Conservation (phyloP, 2,888 invertebrate species). For the Acheta domesticus region DNA sequence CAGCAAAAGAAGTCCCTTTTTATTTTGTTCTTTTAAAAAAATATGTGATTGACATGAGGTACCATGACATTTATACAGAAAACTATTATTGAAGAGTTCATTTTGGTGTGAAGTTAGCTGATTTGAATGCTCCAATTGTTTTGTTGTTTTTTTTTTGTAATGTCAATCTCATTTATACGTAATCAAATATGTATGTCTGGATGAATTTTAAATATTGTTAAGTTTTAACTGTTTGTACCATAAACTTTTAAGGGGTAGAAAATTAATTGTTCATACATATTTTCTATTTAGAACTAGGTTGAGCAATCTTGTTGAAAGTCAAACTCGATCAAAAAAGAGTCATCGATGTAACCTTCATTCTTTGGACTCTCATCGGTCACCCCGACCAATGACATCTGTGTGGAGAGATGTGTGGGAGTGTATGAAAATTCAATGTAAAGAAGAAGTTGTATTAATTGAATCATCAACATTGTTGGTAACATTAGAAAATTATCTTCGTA, state of each 20-base stretch:
- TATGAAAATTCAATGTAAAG: conserved; percentile 74
- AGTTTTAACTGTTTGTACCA: background rate
- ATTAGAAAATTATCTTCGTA: conserved; percentile 83
- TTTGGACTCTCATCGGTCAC: conserved; percentile 77
- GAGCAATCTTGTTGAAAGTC: conserved; percentile 73
- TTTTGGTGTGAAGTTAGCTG: too few relatives aligned
- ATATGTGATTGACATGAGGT: too few relatives aligned
- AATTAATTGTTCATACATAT: too few relatives aligned
- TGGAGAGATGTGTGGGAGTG: conserved; percentile 85
- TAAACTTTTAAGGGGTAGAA: conserved; percentile 18
- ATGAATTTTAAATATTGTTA: background rate
- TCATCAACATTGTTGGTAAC: conserved; percentile 79
- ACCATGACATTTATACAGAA: background rate
- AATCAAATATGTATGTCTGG: too few relatives aligned
- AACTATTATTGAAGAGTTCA: too few relatives aligned
- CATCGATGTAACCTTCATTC: conserved; percentile 86
- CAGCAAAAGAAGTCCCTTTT: too few relatives aligned
- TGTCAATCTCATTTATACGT: too few relatives aligned
- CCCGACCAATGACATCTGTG: conserved; percentile 63
- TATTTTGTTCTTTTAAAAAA: too few relatives aligned
- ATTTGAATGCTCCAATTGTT: too few relatives aligned
- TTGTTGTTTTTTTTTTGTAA: too few relatives aligned
- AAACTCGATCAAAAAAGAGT: conserved; percentile 83
- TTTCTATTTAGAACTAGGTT: conserved; percentile 59
- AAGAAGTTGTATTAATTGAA: conserved; percentile 84